phyloP scores from a whole-genome alignment of 2,888 invertebrate genomes.

The Orthosia cruda region DNA sequence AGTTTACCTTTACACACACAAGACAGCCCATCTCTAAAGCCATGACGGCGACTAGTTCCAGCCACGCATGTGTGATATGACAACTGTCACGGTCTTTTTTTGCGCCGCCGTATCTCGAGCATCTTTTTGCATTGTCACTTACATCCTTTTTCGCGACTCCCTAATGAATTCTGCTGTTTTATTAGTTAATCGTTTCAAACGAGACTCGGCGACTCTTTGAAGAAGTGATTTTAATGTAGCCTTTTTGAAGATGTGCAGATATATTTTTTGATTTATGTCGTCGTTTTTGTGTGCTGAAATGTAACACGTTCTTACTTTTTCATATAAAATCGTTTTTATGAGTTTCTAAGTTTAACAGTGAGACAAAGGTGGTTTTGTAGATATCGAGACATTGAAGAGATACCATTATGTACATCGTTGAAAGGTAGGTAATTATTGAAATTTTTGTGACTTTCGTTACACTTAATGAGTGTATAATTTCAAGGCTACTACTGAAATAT shows the following conservation, averaged over 20 bases:
- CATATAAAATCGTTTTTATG: background rate
- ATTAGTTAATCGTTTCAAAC: conserved; percentile 62
- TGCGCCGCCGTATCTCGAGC: conserved; percentile 51
- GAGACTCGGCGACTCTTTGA: conserved; percentile 53
- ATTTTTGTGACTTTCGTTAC: background rate
- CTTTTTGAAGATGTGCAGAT: conserved; percentile 39
- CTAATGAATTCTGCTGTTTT: conserved; percentile 65
- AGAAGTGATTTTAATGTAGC: conserved; percentile 36
- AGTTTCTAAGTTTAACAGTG: background rate
- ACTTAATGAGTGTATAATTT: background rate
- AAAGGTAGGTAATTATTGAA: background rate
- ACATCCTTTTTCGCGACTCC: conserved; percentile 45
- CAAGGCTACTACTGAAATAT: background rate
- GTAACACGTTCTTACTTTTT: background rate
- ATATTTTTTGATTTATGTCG: conserved; percentile 19
- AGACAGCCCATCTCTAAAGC: conserved; percentile 8
- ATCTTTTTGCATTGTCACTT: conserved; percentile 60
- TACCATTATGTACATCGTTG: background rate
- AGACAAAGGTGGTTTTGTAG: background rate
- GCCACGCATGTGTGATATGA: conserved; percentile 67
- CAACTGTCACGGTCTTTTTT: conserved; percentile 62
- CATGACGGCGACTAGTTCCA: conserved; percentile 7
- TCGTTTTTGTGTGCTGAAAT: conserved; percentile 17
- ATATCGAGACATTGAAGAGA: background rate
- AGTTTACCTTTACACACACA: conserved; percentile 11